Conservation (phyloP, 2,888 invertebrate genomes). For the Leptinotarsa rubiginosa region DNA sequence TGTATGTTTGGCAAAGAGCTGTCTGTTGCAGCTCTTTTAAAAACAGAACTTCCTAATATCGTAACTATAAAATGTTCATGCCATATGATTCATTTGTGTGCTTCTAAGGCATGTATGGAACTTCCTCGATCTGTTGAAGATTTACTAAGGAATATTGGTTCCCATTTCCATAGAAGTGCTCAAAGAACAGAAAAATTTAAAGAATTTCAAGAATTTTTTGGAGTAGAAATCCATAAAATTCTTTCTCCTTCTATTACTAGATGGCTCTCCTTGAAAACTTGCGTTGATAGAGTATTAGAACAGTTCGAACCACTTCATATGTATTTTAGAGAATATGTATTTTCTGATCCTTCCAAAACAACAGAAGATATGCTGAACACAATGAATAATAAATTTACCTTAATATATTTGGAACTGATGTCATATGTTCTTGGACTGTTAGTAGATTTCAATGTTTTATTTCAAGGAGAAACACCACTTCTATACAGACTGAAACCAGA, state of each 20-base stretch:
- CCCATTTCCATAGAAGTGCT: conserved; percentile 23
- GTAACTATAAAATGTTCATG: conserved; percentile 27
- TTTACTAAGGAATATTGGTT: conserved; percentile 24
- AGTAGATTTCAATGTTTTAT: conserved; percentile 26
- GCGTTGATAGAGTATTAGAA: conserved; percentile 28
- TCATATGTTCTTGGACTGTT: conserved; percentile 18
- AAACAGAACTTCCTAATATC: conserved; percentile 14
- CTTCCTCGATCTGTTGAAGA: conserved; percentile 26
- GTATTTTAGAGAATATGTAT: conserved; percentile 16
- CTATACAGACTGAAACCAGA: conserved; percentile 22
- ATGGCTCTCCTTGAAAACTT: conserved; percentile 25
- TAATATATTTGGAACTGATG: conserved; percentile 21
- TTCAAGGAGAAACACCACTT: conserved; percentile 24
- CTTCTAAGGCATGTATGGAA: conserved; percentile 25
- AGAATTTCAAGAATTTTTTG: conserved; percentile 23
- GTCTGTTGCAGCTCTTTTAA: conserved; percentile 11
- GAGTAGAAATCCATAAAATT: conserved; percentile 24
- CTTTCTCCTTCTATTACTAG: conserved; percentile 28
- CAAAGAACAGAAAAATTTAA: conserved; percentile 10
- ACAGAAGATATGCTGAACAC: conserved; percentile 26
- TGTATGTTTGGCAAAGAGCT: conserved; percentile 27
- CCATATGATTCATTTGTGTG: conserved; percentile 29
- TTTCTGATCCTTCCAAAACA: conserved; percentile 25
- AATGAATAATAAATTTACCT: conserved; percentile 26
- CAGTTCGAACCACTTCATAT: conserved; percentile 20